Evolutionary conservation across 1,140 invertebrate genomes (phyloP).

Genomic region (Drosophila athabasca): DNA sequence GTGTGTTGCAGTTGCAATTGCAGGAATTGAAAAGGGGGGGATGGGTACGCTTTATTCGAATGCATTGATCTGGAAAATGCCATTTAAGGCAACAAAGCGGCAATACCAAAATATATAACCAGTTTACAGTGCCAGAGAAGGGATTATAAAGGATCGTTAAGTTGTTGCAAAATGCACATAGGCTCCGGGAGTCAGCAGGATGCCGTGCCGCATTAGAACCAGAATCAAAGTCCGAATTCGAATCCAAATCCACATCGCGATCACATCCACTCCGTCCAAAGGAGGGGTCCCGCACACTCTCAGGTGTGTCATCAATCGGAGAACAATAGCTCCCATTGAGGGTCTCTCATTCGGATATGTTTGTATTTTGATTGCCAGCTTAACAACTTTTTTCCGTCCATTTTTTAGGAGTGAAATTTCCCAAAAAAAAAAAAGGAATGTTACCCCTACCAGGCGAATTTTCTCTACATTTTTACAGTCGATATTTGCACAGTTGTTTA

Average conservation of each 20-base stretch:
- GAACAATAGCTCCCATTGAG: constrained; percentile 49
- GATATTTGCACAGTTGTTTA: constrained; percentile 76
- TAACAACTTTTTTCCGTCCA: constrained; percentile 26
- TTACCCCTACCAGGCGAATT: constrained; percentile 37
- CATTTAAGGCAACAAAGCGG: constrained; percentile 54
- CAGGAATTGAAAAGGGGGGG: background rate
- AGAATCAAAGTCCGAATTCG: constrained; percentile 12
- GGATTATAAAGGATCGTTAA: constrained; percentile 51
- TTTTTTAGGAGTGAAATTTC: constrained; percentile 44
- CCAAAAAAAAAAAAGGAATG: constrained; percentile 38
- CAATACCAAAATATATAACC: constrained; percentile 21
- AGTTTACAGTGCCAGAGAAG: constrained; percentile 28
- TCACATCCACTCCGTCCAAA: no score
- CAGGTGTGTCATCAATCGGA: constrained; percentile 58
- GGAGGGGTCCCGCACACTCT: constrained; percentile 4
- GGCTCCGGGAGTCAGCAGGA: constrained; percentile 35
- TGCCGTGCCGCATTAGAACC: constrained; percentile 6
- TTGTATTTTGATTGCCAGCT: constrained; percentile 74
- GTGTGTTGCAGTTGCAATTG: no score
- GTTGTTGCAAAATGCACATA: constrained; percentile 68
- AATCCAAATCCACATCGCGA: background rate
- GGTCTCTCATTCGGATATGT: constrained; percentile 13
- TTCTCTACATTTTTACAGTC: background rate
- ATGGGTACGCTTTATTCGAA: constrained; percentile 8
- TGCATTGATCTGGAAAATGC: constrained; percentile 60